Evolutionary conservation across 2,113 vertebrate genomes (phyloP).

Genomic region (Zosterops japonicus): DNA sequence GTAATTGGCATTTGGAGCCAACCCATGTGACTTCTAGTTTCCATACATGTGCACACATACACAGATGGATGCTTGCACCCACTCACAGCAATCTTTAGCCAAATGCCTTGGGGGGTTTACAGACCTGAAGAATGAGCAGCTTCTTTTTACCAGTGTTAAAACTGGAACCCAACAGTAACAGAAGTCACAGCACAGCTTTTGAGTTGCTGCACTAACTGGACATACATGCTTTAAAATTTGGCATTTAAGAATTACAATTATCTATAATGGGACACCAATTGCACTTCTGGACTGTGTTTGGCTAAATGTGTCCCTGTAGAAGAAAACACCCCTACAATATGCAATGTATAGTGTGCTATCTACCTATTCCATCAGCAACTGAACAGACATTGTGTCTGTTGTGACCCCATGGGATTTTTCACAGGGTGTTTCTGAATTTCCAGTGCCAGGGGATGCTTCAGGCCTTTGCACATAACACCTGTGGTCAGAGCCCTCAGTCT

Average conservation of each 20-base stretch:
- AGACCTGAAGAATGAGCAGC: background rate
- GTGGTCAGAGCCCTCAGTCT: background rate
- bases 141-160: background rate
- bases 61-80: rapidly evolving
- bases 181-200: background rate
- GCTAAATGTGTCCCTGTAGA: background rate
- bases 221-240: background rate
- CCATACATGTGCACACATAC: background rate
- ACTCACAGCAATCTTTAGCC: background rate
- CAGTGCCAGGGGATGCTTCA: background rate
- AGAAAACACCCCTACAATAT: background rate
- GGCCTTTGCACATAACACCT: background rate
- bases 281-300: background rate
- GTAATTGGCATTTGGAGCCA: background rate
- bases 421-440: background rate
- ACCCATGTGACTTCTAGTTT: background rate
- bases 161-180: background rate
- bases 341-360: background rate
- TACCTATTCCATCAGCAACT: background rate
- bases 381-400: rapidly evolving
- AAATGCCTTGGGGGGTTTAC: background rate
- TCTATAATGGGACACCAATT: background rate
- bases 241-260: background rate
- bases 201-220: background rate
- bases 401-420: background rate